phyloP scores from a whole-genome alignment of 64 coral and sea anemone genomes.

The Catalaphyllia jardinei region DNA sequence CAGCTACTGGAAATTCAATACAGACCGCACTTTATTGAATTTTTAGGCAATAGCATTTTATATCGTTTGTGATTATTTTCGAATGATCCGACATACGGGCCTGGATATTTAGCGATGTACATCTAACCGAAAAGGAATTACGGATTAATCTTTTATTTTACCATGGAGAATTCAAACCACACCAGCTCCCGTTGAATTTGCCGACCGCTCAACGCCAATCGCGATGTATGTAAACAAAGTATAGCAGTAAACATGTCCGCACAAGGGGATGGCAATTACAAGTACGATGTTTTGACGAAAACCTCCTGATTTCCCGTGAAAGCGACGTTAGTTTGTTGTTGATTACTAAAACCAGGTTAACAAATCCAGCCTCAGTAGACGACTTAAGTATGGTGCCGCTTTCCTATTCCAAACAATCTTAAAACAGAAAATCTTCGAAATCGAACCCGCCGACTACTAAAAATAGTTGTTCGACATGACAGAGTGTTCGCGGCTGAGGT shows the following conservation, averaged over 20 bases:
- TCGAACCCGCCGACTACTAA: background rate
- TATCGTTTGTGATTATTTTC: background rate
- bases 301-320: slow-evolving; percentile 23
- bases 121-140: background rate
- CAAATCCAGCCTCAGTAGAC: background rate
- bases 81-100: background rate
- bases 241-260: slow-evolving; percentile 35
- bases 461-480: background rate
- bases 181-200: background rate
- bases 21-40: slow-evolving; percentile 36
- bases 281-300: slow-evolving; percentile 47
- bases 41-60: background rate
- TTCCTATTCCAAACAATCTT: background rate
- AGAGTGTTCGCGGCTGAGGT: background rate
- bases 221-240: slow-evolving; percentile 30
- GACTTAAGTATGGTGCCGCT: background rate
- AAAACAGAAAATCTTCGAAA: slow-evolving; percentile 3
- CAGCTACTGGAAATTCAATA: slow-evolving; percentile 10
- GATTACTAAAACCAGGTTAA: slow-evolving; percentile 23
- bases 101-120: background rate
- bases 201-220: slow-evolving; percentile 16
- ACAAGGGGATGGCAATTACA: slow-evolving; percentile 5
- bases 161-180: background rate
- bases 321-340: background rate
- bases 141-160: slow-evolving; percentile 15